Conservation (phyloP, 1,140 invertebrate genomes). For the Drosophila grimshawi region DNA sequence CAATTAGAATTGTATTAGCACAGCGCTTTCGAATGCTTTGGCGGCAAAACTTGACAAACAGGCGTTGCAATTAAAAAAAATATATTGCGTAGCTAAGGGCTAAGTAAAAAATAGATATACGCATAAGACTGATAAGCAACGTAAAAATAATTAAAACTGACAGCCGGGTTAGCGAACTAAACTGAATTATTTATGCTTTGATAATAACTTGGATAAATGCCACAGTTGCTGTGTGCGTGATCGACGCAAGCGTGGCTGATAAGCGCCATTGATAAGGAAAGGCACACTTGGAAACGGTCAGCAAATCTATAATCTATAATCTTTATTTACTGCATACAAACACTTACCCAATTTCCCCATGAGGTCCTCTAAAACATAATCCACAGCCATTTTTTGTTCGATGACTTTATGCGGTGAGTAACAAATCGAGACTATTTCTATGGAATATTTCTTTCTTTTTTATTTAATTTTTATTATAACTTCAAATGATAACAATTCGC, state of each 20-base stretch:
- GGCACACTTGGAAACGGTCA: conserved; percentile 37
- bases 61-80: conserved; percentile 29
- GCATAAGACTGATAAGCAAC: no score
- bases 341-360: conserved; percentile 88
- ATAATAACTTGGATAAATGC: conserved; percentile 26
- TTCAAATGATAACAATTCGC: conserved; percentile 25
- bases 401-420: neutral
- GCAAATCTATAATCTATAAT: conserved; percentile 4
- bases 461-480: neutral
- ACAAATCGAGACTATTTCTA: neutral
- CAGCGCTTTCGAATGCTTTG: conserved; percentile 41
- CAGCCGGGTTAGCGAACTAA: conserved; percentile 27
- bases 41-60: conserved; percentile 43
- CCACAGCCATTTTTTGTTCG: conserved; percentile 86
- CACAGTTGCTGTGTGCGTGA: neutral
- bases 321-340: neutral
- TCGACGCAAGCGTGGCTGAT: conserved; percentile 26
- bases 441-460: neutral
- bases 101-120: neutral
- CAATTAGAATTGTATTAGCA: conserved; percentile 68
- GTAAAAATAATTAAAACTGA: conserved; percentile 8
- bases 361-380: conserved; percentile 88
- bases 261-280: conserved; percentile 32
- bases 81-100: neutral
- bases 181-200: conserved; percentile 12